Base-by-base conservation (phyloP, 2,113 vertebrate genomes). In the Phainopepla nitens region DNA sequence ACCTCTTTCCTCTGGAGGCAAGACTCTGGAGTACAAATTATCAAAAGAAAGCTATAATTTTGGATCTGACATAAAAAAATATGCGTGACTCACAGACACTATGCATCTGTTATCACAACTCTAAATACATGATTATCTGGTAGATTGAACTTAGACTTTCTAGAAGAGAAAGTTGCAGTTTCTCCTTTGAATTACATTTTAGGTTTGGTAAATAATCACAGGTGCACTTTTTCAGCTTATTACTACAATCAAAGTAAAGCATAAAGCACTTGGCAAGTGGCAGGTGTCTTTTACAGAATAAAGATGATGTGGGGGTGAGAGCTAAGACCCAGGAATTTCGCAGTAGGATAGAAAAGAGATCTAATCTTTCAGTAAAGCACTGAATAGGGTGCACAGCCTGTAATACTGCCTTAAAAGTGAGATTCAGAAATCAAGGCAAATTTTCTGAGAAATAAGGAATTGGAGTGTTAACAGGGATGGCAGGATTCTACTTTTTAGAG, bases 21-120 rank as follows among this genome's bases (percentile, higher is more conserved):
- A 93, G 45, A 78, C 61, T 66, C 51, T 39, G 50, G 85, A 66
- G 54, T 54, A 77, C 24, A 83, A 94, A 91, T 58, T 93, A 91
- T 57, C 66, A 70, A 76, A 51, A 93, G 27, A 90, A 45, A 58
- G 33, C 42, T 91, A 86, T 91, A 94, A 85, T 90, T 95, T 96
- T 91, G 78, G 35, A 86, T 95, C 17, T 91, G 79, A 92, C 39
- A 92, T 58, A 88, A 96, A 95, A 94, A 93, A 84, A 80, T 12
- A 68, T 4, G 64, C 16, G 51, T 96, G 82, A 93, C 82, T 94
- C 82, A 96, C 4, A 86, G 60, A 66, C 35, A 70, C 60, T 80
- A 66, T 47, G 82, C 87, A 81, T 83, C 78, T 90, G 75, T 82
- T 94, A 57, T 61, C 71, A 69, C 71, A 93, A 94, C 19, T 66